Conservation (phyloP, 2,113 vertebrate genomes). For the Cheirogaleus medius region DNA sequence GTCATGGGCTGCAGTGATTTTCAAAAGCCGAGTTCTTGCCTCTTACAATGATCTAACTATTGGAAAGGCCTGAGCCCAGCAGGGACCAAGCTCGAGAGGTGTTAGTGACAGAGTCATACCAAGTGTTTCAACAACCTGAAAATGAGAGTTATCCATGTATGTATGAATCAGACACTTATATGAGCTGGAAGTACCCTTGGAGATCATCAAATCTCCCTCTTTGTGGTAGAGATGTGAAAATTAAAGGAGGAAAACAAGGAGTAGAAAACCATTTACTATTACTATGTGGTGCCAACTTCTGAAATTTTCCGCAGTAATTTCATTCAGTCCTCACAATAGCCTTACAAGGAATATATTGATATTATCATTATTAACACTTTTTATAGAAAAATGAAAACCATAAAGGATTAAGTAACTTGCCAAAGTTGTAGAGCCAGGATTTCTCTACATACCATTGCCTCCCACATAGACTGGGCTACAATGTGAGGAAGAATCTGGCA, state of each 20-base stretch:
- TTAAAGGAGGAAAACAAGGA: not conserved
- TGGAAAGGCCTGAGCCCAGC: not conserved
- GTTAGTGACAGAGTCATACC: not conserved
- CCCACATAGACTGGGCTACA: not conserved
- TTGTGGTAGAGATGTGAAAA: not conserved
- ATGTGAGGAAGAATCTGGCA: not conserved
- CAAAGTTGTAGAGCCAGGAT: not conserved
- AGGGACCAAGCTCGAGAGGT: not conserved
- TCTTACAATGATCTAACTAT: not conserved
- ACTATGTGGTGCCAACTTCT: not conserved
- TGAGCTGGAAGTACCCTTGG: not conserved
- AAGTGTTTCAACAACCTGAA: not conserved
- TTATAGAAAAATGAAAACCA: slow-evolving; percentile 1
- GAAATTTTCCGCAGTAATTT: not conserved
- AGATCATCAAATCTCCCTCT: not conserved
- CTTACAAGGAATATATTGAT: slow-evolving; percentile 13
- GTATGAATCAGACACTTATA: not conserved
- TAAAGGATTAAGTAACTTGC: not conserved
- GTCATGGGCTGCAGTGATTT: not conserved
- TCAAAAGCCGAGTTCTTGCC: not conserved
- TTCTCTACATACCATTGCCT: not conserved
- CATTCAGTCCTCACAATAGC: not conserved
- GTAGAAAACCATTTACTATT: not conserved
- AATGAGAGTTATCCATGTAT: not conserved
- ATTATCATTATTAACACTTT: slow-evolving; percentile 1